These are phyloP conservation scores for Cephus pulcher DNA, from an alignment of 2,888 invertebrate species.

Conservation along the genomic window DNA sequence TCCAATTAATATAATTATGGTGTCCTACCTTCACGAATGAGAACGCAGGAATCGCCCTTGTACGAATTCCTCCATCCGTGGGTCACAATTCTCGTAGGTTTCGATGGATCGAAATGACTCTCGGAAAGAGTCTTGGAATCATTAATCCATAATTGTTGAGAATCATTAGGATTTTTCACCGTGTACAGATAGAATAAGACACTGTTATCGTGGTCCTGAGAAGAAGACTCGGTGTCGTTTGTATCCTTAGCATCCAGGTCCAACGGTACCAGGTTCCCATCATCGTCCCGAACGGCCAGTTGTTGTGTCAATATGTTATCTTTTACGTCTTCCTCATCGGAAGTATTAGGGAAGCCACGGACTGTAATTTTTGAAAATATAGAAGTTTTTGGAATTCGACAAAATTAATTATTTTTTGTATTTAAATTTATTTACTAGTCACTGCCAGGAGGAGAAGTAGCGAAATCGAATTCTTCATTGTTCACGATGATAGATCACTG, in stretches of 20 bases:
- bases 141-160: conserved; percentile 32
- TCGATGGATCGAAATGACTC: conserved; percentile 41
- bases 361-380: not conserved
- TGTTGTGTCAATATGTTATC: fast-evolving
- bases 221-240: conserved; percentile 15
- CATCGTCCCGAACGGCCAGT: conserved; percentile 28
- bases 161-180: conserved; percentile 22
- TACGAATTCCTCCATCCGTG: conserved; percentile 51
- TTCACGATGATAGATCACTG: not conserved
- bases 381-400: not conserved
- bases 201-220: conserved; percentile 11
- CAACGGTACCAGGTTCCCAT: conserved; percentile 31
- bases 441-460: not conserved
- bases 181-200: conserved; percentile 49
- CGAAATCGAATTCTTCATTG: not conserved
- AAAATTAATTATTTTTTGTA: not conserved
- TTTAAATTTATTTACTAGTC: not conserved
- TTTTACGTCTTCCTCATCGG: not conserved
- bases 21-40: conserved; percentile 49
- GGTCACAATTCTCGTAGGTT: conserved; percentile 49
- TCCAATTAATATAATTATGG: not conserved
- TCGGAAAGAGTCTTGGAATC: conserved; percentile 34
- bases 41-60: conserved; percentile 32
- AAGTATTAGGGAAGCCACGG: not conserved
- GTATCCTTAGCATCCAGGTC: conserved; percentile 15